phyloP scores from a whole-genome alignment of 2,888 invertebrate species.

The Callinectes sapidus region DNA sequence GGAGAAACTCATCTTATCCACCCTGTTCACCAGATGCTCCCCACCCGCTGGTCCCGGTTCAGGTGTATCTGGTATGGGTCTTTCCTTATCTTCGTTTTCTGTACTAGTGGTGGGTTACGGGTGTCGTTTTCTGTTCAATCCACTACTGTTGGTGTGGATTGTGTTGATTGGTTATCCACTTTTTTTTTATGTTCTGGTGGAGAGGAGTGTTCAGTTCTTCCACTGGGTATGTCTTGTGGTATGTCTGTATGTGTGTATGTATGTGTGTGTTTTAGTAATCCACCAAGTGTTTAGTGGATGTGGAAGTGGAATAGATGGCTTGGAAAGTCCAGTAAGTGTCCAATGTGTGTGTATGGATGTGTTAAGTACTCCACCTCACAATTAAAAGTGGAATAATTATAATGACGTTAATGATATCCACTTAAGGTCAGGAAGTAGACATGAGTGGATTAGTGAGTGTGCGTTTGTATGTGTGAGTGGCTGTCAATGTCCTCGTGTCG shows the following conservation, averaged over 20 bases:
- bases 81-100: not conserved
- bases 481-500: not conserved
- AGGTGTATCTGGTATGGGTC: not conserved
- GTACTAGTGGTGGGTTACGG: not conserved
- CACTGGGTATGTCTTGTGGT: no score
- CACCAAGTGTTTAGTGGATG: not conserved
- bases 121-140: no score
- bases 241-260: not conserved
- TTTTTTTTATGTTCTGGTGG: not conserved
- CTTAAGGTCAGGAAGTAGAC: not conserved
- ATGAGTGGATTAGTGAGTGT: not conserved
- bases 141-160: no score
- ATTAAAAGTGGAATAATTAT: not conserved
- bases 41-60: no score
- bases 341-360: not conserved
- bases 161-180: not conserved
- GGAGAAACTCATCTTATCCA: slow-evolving; percentile 1
- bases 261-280: not conserved
- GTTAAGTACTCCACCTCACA: not conserved
- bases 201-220: not conserved
- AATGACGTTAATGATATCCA: not conserved
- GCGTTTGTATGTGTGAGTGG: not conserved
- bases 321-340: not conserved
- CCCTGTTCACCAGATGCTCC: not conserved
- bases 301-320: no score